Evolutionary conservation across 2,797 vertebrate species (phyloP).

Genomic region (Gobio occitaniae): DNA sequence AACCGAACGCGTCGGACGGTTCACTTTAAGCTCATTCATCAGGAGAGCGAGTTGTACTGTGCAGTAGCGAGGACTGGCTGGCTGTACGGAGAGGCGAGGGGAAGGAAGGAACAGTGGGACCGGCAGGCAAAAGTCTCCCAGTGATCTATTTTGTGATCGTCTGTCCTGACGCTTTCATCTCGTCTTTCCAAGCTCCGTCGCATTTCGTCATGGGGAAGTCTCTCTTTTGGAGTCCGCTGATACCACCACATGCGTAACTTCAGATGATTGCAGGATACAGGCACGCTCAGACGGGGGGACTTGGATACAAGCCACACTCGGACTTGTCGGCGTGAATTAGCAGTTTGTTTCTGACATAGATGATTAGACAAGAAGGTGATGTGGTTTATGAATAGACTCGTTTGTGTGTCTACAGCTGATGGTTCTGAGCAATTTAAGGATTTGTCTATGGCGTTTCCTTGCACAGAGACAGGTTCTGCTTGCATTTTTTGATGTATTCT

Average conservation of each 20-base stretch:
- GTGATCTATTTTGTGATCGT: slow-evolving; percentile 4
- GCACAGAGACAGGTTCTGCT: background rate
- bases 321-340: slow-evolving; percentile 33
- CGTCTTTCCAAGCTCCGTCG: background rate
- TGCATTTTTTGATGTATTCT: background rate
- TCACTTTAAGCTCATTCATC: slow-evolving; percentile 41
- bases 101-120: slow-evolving; percentile 25
- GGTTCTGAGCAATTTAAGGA: slow-evolving; percentile 23
- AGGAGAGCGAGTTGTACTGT: background rate
- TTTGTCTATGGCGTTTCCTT: slow-evolving; percentile 17
- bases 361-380: slow-evolving; percentile 41
- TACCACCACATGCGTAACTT: slow-evolving; percentile 39
- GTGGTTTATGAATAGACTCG: slow-evolving; percentile 38
- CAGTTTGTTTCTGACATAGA: slow-evolving; percentile 30
- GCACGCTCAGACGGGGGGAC: slow-evolving; percentile 20
- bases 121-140: slow-evolving; percentile 5
- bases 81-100: background rate
- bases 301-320: slow-evolving; percentile 37
- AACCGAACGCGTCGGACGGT: background rate
- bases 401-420: slow-evolving; percentile 9
- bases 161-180: slow-evolving; percentile 16
- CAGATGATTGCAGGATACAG: slow-evolving; percentile 22
- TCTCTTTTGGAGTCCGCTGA: slow-evolving; percentile 34
- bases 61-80: slow-evolving; percentile 1
- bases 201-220: slow-evolving; percentile 42